Evolutionary conservation across 2,888 invertebrate species (phyloP), one percentile per base, ranked within the genome.

Genomic region (Hirtodrosophila alboralis): DNA sequence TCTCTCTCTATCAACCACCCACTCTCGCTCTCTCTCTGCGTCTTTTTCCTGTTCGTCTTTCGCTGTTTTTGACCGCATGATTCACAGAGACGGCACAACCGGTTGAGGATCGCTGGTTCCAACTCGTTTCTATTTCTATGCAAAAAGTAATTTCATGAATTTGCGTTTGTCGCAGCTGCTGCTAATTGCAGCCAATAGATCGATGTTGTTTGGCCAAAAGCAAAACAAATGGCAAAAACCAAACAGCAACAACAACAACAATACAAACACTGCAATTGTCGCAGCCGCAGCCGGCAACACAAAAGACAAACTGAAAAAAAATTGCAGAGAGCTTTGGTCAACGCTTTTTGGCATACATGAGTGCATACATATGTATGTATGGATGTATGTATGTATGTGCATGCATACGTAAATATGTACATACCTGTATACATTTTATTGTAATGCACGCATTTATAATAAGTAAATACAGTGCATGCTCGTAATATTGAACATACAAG

Each of bases 121-220:
- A 67, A 43, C 59, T 66, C 14, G 37, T 53, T 52, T 33, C 28
- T 36, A 33, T 41, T 26, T 37, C 45, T 60, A 34, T 34, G 47
- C 47, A 45, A 44, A 34, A 63, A 41, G 33, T 56, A 41, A 68
- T 69, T 69, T 71, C 45, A 64, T 53, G 37, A 65, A 49, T 34
- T 68, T 47, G 47, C 49, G 54, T 62, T 49, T 53, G 12, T 64
- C 33, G 26, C 1, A 48, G 13, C 31, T 26, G 47, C 41, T 59
- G 65, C 83, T 81, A 77, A 77, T 75, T 77, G 45, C 49, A 47
- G 37, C 23, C 34, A n/a, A n/a, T 36, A n/a, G 27, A 16, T 16
- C 18, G 12, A 8, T 18, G n/a, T 21, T 36, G 23, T 27, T 37
- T 40, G 44, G 44, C 30, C 44, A 30, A 51, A 28, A 38, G n/a